Percentiles rank a stretch among this genome's conserved stretches.
Conservation (phyloP, 2,113 vertebrate genomes). For the Lipotes vexillifer region DNA sequence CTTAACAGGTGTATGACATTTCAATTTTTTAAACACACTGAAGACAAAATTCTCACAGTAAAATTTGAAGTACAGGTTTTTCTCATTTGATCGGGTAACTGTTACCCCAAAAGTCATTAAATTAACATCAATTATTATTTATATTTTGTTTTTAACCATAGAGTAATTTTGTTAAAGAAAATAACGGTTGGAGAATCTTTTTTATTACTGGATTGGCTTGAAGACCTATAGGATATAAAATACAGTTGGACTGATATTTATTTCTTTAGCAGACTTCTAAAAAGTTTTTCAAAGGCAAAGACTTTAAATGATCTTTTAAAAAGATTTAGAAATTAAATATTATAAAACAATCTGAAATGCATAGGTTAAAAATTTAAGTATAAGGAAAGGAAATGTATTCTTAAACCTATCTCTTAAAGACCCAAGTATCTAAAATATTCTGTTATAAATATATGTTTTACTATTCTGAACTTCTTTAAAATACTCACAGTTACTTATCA, state of each 20-base stretch:
- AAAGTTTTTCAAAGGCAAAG: background rate
- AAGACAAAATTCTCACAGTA: background rate
- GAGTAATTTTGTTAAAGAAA: constrained; percentile 19
- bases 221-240: background rate
- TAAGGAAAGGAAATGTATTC: background rate
- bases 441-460: background rate
- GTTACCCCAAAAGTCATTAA: background rate
- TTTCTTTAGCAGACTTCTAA: background rate
- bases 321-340: background rate
- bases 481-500: constrained; percentile 99
- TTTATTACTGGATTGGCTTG: background rate
- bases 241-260: background rate
- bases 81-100: background rate
- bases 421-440: background rate
- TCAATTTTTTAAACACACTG: background rate
- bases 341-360: constrained; percentile 8
- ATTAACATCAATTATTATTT: background rate
- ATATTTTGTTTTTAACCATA: background rate
- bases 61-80: background rate
- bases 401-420: background rate
- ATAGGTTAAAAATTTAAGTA: background rate
- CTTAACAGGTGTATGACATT: background rate
- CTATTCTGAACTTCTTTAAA: constrained; percentile 4
- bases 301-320: background rate
- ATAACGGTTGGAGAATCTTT: background rate